phyloP scores from a whole-genome alignment of 2,113 vertebrate genomes.

The Procavia capensis region DNA sequence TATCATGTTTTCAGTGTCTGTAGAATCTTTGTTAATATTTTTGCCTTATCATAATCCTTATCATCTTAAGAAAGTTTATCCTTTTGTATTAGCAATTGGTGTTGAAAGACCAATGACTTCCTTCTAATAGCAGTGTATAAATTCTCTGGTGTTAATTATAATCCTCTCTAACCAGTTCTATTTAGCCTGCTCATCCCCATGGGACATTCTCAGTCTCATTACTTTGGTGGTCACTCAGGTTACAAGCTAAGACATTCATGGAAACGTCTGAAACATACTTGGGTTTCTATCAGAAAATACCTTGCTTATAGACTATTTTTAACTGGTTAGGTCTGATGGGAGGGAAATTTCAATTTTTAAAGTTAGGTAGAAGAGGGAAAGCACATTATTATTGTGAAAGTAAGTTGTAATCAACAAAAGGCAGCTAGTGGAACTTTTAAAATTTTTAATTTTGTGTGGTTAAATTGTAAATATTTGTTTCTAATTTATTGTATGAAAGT shows the following conservation, averaged over 20 bases:
- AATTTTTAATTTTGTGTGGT: constrained; percentile 70
- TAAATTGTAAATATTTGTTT: constrained; percentile 70
- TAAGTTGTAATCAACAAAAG: constrained; percentile 69
- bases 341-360: constrained; percentile 84
- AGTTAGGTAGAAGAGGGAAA: constrained; percentile 80
- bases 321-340: constrained; percentile 89
- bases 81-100: constrained; percentile 79
- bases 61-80: constrained; percentile 82
- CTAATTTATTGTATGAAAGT: constrained; percentile 62
- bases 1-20: constrained; percentile 8
- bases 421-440: constrained; percentile 64
- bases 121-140: constrained; percentile 84
- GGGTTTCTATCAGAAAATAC: constrained; percentile 85
- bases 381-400: constrained; percentile 77
- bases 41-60: constrained; percentile 43
- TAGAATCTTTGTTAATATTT: constrained; percentile 65
- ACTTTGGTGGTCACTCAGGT: constrained; percentile 83
- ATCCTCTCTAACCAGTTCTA: constrained; percentile 82
- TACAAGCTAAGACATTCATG: constrained; percentile 85
- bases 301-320: constrained; percentile 90
- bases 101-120: constrained; percentile 75
- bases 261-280: constrained; percentile 85
- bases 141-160: constrained; percentile 84
- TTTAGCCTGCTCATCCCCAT: constrained; percentile 82
- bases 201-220: constrained; percentile 86